Base-by-base conservation (phyloP, 2,888 invertebrate genomes). In the Napeogenes sylphis region DNA sequence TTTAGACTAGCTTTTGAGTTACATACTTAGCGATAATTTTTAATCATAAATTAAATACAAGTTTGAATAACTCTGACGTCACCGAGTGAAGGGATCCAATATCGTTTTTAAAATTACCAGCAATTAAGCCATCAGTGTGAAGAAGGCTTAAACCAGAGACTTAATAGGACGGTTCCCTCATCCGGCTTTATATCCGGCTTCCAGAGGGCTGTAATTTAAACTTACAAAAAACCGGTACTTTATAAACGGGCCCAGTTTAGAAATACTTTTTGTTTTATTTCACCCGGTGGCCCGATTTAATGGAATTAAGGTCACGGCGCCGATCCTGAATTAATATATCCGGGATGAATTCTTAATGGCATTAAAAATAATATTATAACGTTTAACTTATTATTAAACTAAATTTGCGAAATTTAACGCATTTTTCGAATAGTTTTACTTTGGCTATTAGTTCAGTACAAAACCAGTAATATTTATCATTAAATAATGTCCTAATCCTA, bases 151-250 rank as follows among this genome's bases (percentile, higher is more conserved):
- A 56, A 45, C 56, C 21, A 45, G 45, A 56, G 30, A 42, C 45
- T 38, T 56, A 56, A 56, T 56, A 56, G 56, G 56, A 42, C n/a
- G 21, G 56, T 30, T 56, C 42, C 55, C 55, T 35, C 47, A 46
- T 58, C 58, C 58, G 58, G 58, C 47, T 35, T 58, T 58, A 58
- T 47, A 46, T 14, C 47, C 58, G 32, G 58, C n/a, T 45, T 33
- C 46, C 21, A 55, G 42, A 55, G 42, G 55, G 42, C 38, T 38
- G 55, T 42, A 35, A 55, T 55, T 55, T 55, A 55, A 55, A 55
- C 55, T 55, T 42, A 42, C 38, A 42, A 55, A 55, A 55, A 55
- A 42, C 21, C 35, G 38, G 38, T 21, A n/a, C 14, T 55, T 55
- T 55, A 55, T 10, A 55, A 55, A 55, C n/a, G 35, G 42, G 21